These are phyloP conservation scores for Actenoides lindsayi DNA, from an alignment of 2,113 vertebrate species.

Conservation along the genomic window DNA sequence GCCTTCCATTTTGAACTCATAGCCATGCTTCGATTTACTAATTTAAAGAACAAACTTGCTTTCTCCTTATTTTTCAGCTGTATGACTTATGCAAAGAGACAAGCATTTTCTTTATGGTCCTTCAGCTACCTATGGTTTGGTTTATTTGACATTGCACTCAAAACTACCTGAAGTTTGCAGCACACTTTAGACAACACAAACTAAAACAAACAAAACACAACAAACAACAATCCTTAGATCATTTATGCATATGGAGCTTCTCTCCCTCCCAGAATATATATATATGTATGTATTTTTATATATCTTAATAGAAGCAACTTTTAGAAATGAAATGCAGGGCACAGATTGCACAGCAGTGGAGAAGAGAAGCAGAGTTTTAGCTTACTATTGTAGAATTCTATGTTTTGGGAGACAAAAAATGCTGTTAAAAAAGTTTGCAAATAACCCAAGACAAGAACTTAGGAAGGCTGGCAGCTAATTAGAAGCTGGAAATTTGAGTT, in stretches of 20 bases:
- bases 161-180: not conserved
- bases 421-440: not conserved
- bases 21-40: not conserved
- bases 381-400: not conserved
- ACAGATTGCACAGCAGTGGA: accelerated
- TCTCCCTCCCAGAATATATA: not conserved
- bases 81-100: not conserved
- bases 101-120: not conserved
- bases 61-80: not conserved
- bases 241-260: not conserved
- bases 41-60: not conserved
- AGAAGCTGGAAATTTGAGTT: not conserved
- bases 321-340: not conserved
- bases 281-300: no score
- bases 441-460: not conserved
- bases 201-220: no score
- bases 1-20: not conserved
- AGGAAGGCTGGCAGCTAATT: not conserved
- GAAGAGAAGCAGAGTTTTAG: not conserved
- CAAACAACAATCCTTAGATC: not conserved
- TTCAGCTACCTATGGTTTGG: not conserved
- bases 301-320: not conserved
- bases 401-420: not conserved
- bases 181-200: not conserved
- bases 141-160: not conserved